Conservation (phyloP, 1,140 invertebrate species). For the Tetramorium simillimum region DNA sequence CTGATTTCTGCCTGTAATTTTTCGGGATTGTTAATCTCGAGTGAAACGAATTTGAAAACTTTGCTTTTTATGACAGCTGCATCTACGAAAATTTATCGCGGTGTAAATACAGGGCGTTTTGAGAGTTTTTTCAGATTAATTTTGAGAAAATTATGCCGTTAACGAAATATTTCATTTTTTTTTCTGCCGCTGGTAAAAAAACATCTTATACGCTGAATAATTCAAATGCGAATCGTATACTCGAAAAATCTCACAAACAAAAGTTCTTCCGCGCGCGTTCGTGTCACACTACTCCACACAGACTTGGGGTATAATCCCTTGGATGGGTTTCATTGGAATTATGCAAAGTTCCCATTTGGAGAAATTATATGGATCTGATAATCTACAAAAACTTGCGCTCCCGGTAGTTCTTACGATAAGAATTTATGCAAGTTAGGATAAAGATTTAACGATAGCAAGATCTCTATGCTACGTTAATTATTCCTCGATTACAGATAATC, state of each 20-base stretch:
- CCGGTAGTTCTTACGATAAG: neutral
- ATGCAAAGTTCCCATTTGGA: slow-evolving; percentile 19
- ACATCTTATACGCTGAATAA: neutral
- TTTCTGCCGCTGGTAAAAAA: neutral
- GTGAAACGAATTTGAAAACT: neutral
- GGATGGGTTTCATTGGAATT: slow-evolving; percentile 1
- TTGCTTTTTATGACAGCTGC: neutral
- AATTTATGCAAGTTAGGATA: neutral
- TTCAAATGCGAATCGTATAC: neutral
- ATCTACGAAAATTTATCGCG: too few relatives aligned
- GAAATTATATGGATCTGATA: slow-evolving; percentile 17
- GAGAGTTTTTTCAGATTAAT: too few relatives aligned
- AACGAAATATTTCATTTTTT: neutral
- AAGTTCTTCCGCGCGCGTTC: neutral
- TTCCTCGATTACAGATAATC: neutral
- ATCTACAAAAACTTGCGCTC: slow-evolving; percentile 26
- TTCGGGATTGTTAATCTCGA: neutral
- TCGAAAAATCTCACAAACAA: neutral
- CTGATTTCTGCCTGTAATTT: slow-evolving; percentile 9
- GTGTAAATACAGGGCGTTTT: too few relatives aligned
- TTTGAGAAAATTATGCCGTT: neutral
- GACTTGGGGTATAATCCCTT: neutral
- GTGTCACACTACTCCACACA: neutral
- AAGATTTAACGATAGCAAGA: slow-evolving; percentile 19
- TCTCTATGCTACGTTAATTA: neutral